Evolutionary conservation across 2,113 vertebrate genomes (phyloP).

Genomic region (Pteropus alecto): DNA sequence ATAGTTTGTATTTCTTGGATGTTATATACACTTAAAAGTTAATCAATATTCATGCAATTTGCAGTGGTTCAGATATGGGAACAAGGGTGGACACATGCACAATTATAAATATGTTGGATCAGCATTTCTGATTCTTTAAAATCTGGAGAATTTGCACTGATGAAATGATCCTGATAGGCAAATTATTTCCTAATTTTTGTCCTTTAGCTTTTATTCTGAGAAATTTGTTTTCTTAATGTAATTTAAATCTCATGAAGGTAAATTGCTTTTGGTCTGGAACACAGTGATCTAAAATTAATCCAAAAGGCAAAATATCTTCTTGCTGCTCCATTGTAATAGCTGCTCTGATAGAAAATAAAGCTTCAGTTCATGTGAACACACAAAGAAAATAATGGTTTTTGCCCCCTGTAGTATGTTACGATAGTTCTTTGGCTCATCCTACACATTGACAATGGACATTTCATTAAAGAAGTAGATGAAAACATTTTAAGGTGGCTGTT

Average conservation of each 20-base stretch:
- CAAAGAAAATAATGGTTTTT: neutral
- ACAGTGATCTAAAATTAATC: neutral
- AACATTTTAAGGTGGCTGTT: neutral
- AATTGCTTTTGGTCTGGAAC: neutral
- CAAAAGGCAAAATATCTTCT: conserved; percentile 7
- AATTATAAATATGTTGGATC: neutral
- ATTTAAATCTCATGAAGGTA: neutral
- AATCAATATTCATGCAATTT: neutral
- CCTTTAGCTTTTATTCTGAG: neutral
- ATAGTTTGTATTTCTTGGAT: neutral
- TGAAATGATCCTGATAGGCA: neutral
- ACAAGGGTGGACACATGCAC: neutral
- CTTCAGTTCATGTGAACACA: neutral
- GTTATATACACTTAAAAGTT: neutral
- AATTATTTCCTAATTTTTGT: neutral
- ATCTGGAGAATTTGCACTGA: neutral
- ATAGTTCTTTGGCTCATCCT: neutral
- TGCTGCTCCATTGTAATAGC: neutral
- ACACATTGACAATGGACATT: neutral
- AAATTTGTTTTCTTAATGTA: neutral
- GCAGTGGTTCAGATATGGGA: neutral
- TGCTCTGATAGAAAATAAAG: neutral
- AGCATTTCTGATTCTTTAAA: neutral
- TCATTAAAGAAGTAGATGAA: neutral
- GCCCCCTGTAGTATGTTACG: neutral